Conservation (phyloP, 2,797 vertebrate species). For the Eulemur coronatus region DNA sequence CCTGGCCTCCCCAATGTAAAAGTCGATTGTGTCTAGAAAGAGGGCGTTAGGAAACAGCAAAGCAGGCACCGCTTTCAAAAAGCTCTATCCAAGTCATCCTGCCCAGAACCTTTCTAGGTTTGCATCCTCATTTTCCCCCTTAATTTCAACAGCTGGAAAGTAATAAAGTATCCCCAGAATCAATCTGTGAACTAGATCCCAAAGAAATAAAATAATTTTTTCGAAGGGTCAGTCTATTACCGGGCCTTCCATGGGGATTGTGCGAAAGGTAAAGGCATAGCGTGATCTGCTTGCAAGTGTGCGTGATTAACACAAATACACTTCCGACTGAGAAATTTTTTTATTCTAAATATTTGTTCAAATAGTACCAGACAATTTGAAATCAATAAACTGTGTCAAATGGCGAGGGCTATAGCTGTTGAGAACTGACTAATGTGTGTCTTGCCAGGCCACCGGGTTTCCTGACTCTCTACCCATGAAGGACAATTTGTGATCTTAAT, state of each 20-base stretch:
- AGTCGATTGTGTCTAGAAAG: slow-evolving; percentile 81
- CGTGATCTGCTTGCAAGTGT: slow-evolving; percentile 77
- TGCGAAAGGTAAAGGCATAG: slow-evolving; percentile 81
- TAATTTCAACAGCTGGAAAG: slow-evolving; percentile 66
- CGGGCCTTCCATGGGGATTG: slow-evolving; percentile 69
- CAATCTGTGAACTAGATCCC: slow-evolving; percentile 67
- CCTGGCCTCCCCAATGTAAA: slow-evolving; percentile 68
- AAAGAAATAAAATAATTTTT: slow-evolving; percentile 33
- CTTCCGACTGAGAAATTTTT: slow-evolving; percentile 80
- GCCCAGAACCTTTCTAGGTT: slow-evolving; percentile 70
- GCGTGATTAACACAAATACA: slow-evolving; percentile 79
- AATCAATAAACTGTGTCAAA: slow-evolving; percentile 84
- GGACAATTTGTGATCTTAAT: slow-evolving; percentile 87
- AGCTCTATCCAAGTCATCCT: slow-evolving; percentile 75
- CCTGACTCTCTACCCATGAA: slow-evolving; percentile 86
- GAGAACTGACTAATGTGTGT: slow-evolving; percentile 81
- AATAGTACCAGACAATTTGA: slow-evolving; percentile 84
- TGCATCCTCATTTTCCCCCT: slow-evolving; percentile 63
- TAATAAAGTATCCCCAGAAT: slow-evolving; percentile 61
- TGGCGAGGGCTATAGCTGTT: slow-evolving; percentile 56
- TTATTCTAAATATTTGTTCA: slow-evolving; percentile 85
- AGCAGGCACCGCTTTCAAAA: slow-evolving; percentile 78
- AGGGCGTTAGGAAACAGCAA: slow-evolving; percentile 79
- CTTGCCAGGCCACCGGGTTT: slow-evolving; percentile 82
- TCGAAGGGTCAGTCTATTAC: slow-evolving; percentile 75